Evolutionary conservation across 1,140 invertebrate genomes (phyloP), one percentile per base, ranked within the genome.

Genomic region (Holcopasites calliopsidis): DNA sequence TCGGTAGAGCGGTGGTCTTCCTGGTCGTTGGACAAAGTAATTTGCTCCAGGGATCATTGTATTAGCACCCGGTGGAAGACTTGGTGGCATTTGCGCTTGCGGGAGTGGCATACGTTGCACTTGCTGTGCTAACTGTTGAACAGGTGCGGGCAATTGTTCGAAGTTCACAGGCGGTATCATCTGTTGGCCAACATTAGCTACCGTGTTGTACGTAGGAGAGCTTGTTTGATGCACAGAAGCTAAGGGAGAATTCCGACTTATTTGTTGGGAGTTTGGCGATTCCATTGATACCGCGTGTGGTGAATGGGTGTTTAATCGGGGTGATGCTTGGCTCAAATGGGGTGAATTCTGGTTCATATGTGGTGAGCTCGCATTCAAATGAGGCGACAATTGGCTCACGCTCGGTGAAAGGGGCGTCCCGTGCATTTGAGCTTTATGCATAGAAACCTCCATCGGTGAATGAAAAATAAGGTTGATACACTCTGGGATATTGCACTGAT

Each of bases 41-140:
- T 85, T 90, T 6, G 85, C 61, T 0, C 82, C 86, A 11, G 87
- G 90, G n/a, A 91, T 89, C 85, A 91, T 89, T 1, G 88, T 88
- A 58, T 82, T 88, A 3, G 87, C 86, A 33, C 89, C 89, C 23
- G 90, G 88, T 18, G 90, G 88, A 82, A 91, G 77, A 65, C 65
- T 65, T 23, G 82, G 83, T n/a, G 85, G 68, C 79, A 90, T 86
- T 72, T 92, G 89, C 21, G 87, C 62, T 72, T 90, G 91, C 2
- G 91, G 91, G 73, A 91, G 77, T 31, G 91, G 91, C 89, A 92
- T 90, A 55, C 91, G 87, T 68, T 92, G 92, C 8, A 92, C 92
- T 77, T 92, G 92, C 68, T 92, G 92, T 2, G 90, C 91, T n/a
- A 92, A 76, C 71, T 93, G 92, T 66, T 92, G 91, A 4, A 92